A percentile compares a stretch with the other conserved stretches of the same genome.
phyloP scores from a whole-genome alignment of 2,888 invertebrate species.

The Caenorhabditis sp. region DNA sequence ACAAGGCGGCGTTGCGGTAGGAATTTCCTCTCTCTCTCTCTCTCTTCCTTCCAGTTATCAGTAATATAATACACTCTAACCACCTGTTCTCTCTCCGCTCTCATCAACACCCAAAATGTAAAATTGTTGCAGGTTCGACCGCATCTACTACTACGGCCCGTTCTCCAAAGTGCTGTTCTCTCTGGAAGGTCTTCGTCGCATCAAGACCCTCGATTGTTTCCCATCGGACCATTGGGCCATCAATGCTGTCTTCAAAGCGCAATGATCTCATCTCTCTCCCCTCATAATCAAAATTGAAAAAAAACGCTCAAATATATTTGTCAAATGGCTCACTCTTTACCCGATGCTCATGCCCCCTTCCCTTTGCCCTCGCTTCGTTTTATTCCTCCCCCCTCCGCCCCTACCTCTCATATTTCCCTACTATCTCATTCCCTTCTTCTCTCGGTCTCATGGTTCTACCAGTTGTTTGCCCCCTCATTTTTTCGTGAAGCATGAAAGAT shows the following conservation, averaged over 20 bases:
- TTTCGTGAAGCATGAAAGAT: not conserved
- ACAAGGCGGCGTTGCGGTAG: conserved; percentile 53
- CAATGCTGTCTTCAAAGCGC: conserved; percentile 32
- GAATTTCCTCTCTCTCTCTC: no score
- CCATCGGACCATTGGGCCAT: conserved; percentile 82
- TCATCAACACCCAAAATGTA: not conserved
- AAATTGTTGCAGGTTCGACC: conserved; percentile 65
- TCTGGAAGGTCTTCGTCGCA: conserved; percentile 76
- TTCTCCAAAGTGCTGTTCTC: conserved; percentile 72
- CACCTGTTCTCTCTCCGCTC: not conserved
- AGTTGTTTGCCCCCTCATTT: not conserved
- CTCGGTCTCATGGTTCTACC: not conserved
- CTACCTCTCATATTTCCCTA: no score
- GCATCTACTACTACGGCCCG: conserved; percentile 70
- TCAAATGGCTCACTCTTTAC: not conserved
- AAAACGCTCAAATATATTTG: not conserved
- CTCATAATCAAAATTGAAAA: no score
- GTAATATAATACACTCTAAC: not conserved
- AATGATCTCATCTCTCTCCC: not conserved
- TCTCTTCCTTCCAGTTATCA: no score
- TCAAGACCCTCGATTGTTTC: conserved; percentile 74
- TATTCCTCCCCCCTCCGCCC: not conserved
- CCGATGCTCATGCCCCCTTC: no score
- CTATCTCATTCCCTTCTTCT: not conserved
- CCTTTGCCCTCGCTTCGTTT: not conserved